Conservation (phyloP, 2,113 vertebrate species). For the Circaetus cinerascens region DNA sequence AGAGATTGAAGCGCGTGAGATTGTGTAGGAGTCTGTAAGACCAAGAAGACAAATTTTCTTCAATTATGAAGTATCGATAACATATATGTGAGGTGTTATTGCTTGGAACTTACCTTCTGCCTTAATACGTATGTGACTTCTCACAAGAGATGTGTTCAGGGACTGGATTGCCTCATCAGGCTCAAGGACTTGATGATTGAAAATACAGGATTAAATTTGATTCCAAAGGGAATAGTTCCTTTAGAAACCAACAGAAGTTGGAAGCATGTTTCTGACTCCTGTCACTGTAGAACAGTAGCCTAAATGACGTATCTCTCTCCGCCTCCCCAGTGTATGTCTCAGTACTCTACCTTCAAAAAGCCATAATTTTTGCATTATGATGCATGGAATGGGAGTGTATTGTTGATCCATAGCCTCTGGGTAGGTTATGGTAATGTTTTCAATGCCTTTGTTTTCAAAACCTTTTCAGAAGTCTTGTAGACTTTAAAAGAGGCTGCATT, state of each 20-base stretch:
- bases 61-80: neutral
- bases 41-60: neutral
- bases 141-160: neutral
- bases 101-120: neutral
- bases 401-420: neutral
- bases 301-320: neutral
- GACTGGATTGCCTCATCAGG: neutral
- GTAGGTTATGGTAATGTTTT: neutral
- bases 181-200: neutral
- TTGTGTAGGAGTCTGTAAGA: neutral
- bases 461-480: neutral
- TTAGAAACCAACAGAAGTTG: neutral
- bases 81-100: fast-evolving
- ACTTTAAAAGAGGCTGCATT: neutral
- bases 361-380: fast-evolving
- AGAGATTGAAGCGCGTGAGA: fast-evolving
- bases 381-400: no score
- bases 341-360: neutral
- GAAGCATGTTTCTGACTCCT: neutral
- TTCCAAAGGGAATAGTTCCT: neutral
- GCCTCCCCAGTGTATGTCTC: neutral
- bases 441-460: neutral
- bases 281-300: neutral
- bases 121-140: neutral
- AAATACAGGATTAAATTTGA: neutral